phyloP scores from a whole-genome alignment of 2,113 vertebrate species.

The Serinus canaria region DNA sequence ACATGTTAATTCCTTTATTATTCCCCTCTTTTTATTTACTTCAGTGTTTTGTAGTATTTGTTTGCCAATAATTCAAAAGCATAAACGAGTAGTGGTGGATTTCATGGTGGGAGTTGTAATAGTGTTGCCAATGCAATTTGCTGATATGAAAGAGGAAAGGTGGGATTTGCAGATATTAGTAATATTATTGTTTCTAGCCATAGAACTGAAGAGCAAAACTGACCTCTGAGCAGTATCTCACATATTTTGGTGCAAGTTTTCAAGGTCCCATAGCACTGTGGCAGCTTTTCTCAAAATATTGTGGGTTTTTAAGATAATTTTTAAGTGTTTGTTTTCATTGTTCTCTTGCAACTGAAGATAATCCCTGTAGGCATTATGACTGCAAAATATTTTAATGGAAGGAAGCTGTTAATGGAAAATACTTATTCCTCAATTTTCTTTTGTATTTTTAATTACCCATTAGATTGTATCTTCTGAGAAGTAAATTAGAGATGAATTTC shows the following conservation, averaged over 20 bases:
- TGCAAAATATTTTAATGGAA: conserved; percentile 19
- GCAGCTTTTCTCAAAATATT: conserved; percentile 27
- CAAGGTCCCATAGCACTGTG: not conserved
- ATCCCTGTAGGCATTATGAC: not conserved
- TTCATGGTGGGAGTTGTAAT: not conserved
- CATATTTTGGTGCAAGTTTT: not conserved
- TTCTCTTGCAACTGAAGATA: conserved; percentile 28
- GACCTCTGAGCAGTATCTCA: not conserved
- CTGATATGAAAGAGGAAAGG: not conserved
- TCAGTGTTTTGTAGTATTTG: not conserved
- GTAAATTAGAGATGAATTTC: not conserved
- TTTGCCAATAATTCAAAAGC: not conserved
- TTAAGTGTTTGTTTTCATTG: conserved; percentile 40
- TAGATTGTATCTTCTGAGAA: conserved; percentile 20
- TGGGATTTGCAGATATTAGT: not conserved
- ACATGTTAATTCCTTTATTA: not conserved
- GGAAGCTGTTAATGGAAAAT: not conserved
- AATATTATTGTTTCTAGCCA: not conserved
- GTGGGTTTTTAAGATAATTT: conserved; percentile 14
- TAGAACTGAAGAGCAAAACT: not conserved
- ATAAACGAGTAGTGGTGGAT: not conserved
- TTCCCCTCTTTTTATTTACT: not conserved
- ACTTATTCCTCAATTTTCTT: not conserved
- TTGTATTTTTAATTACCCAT: conserved; percentile 24
- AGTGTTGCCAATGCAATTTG: not conserved